Evolutionary conservation across 2,797 vertebrate genomes (phyloP).

Genomic region (Spondyliosoma cantharus): DNA sequence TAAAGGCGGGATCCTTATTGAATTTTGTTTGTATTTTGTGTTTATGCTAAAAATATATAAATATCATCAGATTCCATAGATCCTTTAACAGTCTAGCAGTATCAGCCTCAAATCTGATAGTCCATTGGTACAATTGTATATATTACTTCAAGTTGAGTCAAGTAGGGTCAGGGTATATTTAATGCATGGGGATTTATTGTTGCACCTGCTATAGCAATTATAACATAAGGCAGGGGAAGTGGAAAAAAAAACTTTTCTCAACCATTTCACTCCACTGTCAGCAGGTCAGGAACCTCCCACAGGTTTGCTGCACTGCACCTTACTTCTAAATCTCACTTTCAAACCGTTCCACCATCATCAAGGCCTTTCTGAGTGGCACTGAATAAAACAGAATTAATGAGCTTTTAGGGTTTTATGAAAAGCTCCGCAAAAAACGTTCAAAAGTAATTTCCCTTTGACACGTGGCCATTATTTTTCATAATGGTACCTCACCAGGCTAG

Average conservation of each 20-base stretch:
- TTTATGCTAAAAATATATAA: neutral
- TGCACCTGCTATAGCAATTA: neutral
- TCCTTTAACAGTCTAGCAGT: neutral
- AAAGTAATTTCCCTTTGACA: slow-evolving; percentile 27
- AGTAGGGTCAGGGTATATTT: neutral
- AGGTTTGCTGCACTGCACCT: neutral
- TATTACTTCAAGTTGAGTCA: neutral
- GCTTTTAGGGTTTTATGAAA: slow-evolving; percentile 25
- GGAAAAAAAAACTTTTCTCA: neutral
- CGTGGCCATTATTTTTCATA: slow-evolving; percentile 9
- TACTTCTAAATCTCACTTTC: neutral
- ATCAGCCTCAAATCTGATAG: neutral
- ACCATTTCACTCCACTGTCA: neutral
- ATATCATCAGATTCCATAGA: neutral
- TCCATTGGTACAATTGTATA: neutral
- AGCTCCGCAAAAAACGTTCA: slow-evolving; percentile 40
- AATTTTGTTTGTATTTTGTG: too few relatives aligned
- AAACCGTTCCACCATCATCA: slow-evolving; percentile 12
- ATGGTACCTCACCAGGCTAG: neutral
- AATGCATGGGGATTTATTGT: neutral
- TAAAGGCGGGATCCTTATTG: too few relatives aligned
- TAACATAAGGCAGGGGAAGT: neutral
- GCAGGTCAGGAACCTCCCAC: slow-evolving; percentile 14
- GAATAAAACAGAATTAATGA: neutral
- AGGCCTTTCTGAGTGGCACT: slow-evolving; percentile 5